Base-by-base conservation (phyloP, 2,888 invertebrate species). In the Cataglyphis livida region DNA sequence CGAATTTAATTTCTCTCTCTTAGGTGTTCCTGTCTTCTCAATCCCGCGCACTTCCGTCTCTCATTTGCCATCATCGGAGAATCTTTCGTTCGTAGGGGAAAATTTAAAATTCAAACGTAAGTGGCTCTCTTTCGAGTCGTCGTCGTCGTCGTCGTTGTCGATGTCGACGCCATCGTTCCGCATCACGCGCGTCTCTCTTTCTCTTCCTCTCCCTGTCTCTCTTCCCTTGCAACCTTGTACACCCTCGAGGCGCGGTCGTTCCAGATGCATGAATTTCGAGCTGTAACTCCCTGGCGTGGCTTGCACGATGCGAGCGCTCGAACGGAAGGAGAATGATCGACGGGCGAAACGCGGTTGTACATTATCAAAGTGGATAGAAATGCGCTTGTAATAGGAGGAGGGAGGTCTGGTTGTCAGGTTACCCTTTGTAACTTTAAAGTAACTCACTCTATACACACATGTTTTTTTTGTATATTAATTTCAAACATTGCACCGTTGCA, bases 21-120 rank as follows among this genome's bases (percentile, higher is more conserved):
- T 64, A 82, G 89, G 83, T 88, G 90, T 88, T 70, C 83, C 83
- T 76, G n/a, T 81, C 82, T 82, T 87, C 62, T 81, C 81, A 81
- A 62, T 41, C 71, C 41, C 83, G 83, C 83, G 74, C 78, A 64
- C 71, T 68, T 73, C 79, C 64, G 44, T 73, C 75, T n/a, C 7
- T 12, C 25, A 35, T 44, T 44, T 71, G 59, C 44, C 41, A 21
- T 78, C 78, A 79, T 79, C 82, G 84, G 84, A 86, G 89, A 90
- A 90, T 91, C 90, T 90, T 89, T 84, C 87, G 87, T 84, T 88
- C 86, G 87, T 87, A 88, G 87, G 88, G 86, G 85, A 90, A 89
- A 89, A 91, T 92, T 92, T 92, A 90, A 91, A 92, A 91, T 92
- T 92, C 91, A 91, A 92, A 92, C 91, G 84, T 87, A 90, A 91